A percentile compares a stretch with the other conserved stretches of the same genome.
These are phyloP conservation scores for Cephalopachus bancanus DNA, from an alignment of 2,797 vertebrate genomes.

Conservation along the genomic window DNA sequence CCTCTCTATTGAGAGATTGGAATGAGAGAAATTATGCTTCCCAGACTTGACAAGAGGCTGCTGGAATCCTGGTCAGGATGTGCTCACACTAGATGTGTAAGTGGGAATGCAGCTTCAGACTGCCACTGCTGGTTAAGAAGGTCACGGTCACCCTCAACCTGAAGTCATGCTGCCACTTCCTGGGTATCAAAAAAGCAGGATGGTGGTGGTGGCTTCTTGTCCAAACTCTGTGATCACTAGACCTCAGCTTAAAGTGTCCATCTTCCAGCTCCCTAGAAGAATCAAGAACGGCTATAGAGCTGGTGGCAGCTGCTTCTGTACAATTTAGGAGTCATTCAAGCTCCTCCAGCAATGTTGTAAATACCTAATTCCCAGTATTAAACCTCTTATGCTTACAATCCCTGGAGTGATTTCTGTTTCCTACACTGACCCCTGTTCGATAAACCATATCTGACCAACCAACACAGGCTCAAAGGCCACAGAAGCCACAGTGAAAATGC, in stretches of 20 bases:
- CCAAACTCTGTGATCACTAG: neutral
- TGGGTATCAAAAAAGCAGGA: neutral
- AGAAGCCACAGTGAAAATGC: neutral
- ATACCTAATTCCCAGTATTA: neutral
- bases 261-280: neutral
- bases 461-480: neutral
- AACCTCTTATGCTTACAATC: neutral
- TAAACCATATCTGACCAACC: neutral
- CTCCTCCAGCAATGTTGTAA: neutral
- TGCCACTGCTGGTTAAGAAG: neutral
- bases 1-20: neutral
- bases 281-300: neutral
- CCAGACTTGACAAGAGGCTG: neutral
- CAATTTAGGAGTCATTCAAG: neutral
- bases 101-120: neutral
- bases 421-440: neutral
- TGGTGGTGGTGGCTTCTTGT: neutral
- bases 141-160: neutral
- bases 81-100: rapidly evolving
- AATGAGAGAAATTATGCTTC: neutral
- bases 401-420: neutral
- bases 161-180: neutral
- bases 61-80: neutral
- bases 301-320: neutral
- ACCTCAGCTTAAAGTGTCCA: neutral